A percentile compares a stretch with the other conserved stretches of the same genome.
Conservation (phyloP, 2,113 vertebrate species). For the Tauraco erythrolophus region DNA sequence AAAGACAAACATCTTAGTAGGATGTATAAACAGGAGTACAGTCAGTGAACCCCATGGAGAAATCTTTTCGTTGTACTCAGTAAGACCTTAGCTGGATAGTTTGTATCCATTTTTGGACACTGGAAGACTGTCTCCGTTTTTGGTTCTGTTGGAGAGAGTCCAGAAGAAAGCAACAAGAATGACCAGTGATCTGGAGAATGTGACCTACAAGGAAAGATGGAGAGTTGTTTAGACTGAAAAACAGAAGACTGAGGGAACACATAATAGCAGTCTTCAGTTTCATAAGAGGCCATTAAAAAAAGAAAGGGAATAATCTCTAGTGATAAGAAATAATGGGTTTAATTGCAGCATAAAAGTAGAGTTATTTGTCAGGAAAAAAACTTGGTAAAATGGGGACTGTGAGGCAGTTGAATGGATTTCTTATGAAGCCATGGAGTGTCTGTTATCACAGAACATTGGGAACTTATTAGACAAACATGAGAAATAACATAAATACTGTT, state of each 20-base stretch:
- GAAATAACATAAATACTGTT: conserved; percentile 39
- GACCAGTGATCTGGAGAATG: conserved; percentile 20
- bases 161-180: conserved; percentile 23
- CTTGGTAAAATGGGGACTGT: not conserved
- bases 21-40: conserved; percentile 22
- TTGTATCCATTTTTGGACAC: conserved; percentile 50
- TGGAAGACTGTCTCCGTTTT: not conserved
- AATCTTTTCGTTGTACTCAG: not conserved
- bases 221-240: conserved; percentile 57
- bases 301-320: not conserved
- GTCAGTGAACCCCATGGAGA: conserved; percentile 26
- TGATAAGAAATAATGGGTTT: conserved; percentile 30
- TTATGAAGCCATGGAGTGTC: not conserved
- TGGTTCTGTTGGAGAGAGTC: conserved; percentile 18
- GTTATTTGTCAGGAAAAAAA: not conserved
- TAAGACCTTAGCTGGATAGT: not conserved
- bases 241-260: not conserved
- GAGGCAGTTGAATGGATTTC: not conserved
- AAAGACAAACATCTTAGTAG: conserved; percentile 20
- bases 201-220: conserved; percentile 29
- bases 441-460: conserved; percentile 20
- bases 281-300: not conserved
- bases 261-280: not conserved
- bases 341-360: not conserved
- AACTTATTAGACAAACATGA: conserved; percentile 28